Evolutionary conservation across 2,113 vertebrate genomes (phyloP).

Genomic region (Rattus rattus): DNA sequence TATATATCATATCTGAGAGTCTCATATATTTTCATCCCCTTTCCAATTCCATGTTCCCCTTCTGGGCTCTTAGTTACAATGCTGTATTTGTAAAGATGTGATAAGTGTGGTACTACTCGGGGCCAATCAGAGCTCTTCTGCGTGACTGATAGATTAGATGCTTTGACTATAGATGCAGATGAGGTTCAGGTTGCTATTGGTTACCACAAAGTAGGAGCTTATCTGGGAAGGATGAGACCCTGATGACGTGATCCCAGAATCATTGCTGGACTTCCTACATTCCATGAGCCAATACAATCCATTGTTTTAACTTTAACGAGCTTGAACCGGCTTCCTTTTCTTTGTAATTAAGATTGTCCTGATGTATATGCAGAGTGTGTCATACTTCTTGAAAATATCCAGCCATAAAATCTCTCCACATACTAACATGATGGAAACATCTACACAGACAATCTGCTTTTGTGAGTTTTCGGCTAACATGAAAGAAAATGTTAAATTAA

Average conservation of each 20-base stretch:
- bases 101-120: background rate
- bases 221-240: background rate
- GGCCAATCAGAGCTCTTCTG: background rate
- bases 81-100: background rate
- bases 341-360: background rate
- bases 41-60: background rate
- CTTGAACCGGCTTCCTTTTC: background rate
- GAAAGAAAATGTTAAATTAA: background rate
- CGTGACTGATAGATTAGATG: background rate
- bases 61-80: background rate
- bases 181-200: background rate
- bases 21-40: background rate
- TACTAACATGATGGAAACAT: background rate
- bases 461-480: background rate
- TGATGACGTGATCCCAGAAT: background rate
- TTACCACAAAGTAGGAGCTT: background rate
- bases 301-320: constrained; percentile 7
- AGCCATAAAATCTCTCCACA: constrained; percentile 34
- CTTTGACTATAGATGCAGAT: background rate
- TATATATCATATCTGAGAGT: background rate
- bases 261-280: background rate
- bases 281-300: background rate
- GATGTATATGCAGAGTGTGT: background rate
- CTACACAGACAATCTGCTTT: background rate
- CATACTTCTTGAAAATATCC: constrained; percentile 12